Evolutionary conservation across 2,888 invertebrate genomes (phyloP).

Genomic region (Drosophila merina): DNA sequence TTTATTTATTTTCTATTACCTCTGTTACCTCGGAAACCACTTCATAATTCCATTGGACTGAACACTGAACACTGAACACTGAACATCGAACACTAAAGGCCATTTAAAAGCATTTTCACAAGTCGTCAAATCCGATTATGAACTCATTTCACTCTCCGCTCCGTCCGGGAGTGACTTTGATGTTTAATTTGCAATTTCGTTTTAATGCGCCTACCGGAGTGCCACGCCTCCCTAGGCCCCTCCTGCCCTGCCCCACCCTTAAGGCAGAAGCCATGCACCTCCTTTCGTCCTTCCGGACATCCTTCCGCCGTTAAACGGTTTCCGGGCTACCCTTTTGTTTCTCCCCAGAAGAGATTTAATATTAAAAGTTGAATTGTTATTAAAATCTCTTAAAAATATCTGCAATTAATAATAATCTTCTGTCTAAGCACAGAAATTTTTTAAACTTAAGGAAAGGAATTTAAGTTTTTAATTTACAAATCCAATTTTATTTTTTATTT

Average conservation of each 20-base stretch:
- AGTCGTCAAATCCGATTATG: constrained; percentile 80
- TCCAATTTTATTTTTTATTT: no score
- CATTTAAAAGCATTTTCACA: constrained; percentile 76
- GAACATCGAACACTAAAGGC: constrained; percentile 13
- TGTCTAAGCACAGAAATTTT: no score
- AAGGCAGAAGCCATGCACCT: background rate
- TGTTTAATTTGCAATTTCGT: constrained; percentile 80
- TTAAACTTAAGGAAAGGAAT: no score
- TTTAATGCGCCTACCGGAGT: constrained; percentile 64
- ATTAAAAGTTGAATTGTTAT: background rate
- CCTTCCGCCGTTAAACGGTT: constrained; percentile 29
- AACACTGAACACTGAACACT: background rate
- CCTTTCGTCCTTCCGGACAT: background rate
- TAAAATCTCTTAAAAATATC: background rate
- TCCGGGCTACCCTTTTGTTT: constrained; percentile 16
- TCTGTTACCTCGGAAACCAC: background rate
- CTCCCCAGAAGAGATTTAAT: background rate
- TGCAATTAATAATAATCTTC: background rate
- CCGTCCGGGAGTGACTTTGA: constrained; percentile 67
- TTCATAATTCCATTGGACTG: constrained; percentile 18
- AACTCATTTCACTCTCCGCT: constrained; percentile 72
- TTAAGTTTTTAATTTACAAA: no score
- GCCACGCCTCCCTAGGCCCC: background rate
- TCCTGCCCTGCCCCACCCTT: background rate
- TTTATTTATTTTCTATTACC: no score